Conservation (phyloP, 2,113 vertebrate species). For the Mola mola region DNA sequence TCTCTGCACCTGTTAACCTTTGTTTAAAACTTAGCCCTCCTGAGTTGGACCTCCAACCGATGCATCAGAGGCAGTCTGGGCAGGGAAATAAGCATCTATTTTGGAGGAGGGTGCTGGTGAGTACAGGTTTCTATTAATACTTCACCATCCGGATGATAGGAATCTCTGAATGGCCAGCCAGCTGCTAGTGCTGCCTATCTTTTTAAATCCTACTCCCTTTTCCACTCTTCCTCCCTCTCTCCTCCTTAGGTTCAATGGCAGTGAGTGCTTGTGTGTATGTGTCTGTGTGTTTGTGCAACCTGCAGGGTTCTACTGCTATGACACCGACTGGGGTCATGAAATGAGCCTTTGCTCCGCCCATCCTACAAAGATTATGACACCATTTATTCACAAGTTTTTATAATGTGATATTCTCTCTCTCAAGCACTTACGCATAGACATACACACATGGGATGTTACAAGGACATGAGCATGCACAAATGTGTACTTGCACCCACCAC, state of each 20-base stretch:
- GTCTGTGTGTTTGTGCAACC: slow-evolving; percentile 48
- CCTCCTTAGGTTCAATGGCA: slow-evolving; percentile 53
- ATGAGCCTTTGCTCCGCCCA: slow-evolving; percentile 40
- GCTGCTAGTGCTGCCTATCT: slow-evolving; percentile 55
- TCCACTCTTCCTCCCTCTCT: slow-evolving; percentile 31
- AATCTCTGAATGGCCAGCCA: slow-evolving; percentile 66
- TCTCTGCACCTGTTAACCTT: slow-evolving; percentile 56
- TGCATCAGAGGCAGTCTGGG: slow-evolving; percentile 19
- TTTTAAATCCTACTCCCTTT: slow-evolving; percentile 59
- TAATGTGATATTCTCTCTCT: slow-evolving; percentile 33
- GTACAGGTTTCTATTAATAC: slow-evolving; percentile 68
- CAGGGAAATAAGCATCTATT: slow-evolving; percentile 56
- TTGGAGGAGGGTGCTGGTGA: slow-evolving; percentile 41
- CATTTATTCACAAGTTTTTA: slow-evolving; percentile 68
- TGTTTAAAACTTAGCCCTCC: slow-evolving; percentile 23
- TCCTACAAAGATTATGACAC: slow-evolving; percentile 42
- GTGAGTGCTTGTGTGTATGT: slow-evolving; percentile 19
- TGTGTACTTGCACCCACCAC: slow-evolving; percentile 40
- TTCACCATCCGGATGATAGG: slow-evolving; percentile 43
- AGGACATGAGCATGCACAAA: slow-evolving; percentile 36
- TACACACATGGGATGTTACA: slow-evolving; percentile 29
- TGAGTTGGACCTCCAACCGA: slow-evolving; percentile 8
- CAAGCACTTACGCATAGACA: slow-evolving; percentile 18
- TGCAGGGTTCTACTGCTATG: slow-evolving; percentile 53
- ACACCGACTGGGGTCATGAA: slow-evolving; percentile 70